phyloP scores from a whole-genome alignment of 2,113 vertebrate genomes.

The Brevimyrus niger region DNA sequence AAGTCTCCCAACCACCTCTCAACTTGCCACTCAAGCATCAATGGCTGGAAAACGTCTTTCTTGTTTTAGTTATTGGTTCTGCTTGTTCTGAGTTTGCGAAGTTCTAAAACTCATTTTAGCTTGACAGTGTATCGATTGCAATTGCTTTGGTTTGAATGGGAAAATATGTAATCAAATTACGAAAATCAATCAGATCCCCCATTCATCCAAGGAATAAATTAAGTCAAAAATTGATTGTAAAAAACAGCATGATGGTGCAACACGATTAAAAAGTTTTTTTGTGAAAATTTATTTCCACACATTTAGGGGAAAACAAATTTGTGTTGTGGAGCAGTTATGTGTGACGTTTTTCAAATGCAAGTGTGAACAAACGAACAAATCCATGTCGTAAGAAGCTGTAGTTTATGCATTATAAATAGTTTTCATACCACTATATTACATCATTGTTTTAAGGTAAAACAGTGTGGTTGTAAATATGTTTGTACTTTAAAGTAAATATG shows the following conservation, averaged over 20 bases:
- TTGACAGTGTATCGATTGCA: slow-evolving; percentile 58
- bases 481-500: not conserved
- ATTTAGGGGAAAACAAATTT: slow-evolving; percentile 41
- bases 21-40: slow-evolving; percentile 15
- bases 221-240: slow-evolving; percentile 59
- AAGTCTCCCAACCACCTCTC: slow-evolving; percentile 26
- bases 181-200: slow-evolving; percentile 66
- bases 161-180: slow-evolving; percentile 69
- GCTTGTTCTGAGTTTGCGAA: not conserved
- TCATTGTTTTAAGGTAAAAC: not conserved
- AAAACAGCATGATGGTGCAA: slow-evolving; percentile 53
- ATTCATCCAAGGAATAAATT: slow-evolving; percentile 55
- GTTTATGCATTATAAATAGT: not conserved
- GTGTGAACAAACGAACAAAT: not conserved
- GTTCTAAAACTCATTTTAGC: slow-evolving; percentile 50
- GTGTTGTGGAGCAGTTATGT: slow-evolving; percentile 37
- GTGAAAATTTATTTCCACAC: slow-evolving; percentile 46
- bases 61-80: not conserved
- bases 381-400: not conserved
- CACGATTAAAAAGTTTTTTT: slow-evolving; percentile 40
- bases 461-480: not conserved
- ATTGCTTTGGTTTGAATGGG: slow-evolving; percentile 70
- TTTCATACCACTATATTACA: not conserved
- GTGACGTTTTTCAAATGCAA: not conserved
- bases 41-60: not conserved